Evolutionary conservation across 2,113 vertebrate genomes (phyloP).

Genomic region (Leptocoma aspasia): DNA sequence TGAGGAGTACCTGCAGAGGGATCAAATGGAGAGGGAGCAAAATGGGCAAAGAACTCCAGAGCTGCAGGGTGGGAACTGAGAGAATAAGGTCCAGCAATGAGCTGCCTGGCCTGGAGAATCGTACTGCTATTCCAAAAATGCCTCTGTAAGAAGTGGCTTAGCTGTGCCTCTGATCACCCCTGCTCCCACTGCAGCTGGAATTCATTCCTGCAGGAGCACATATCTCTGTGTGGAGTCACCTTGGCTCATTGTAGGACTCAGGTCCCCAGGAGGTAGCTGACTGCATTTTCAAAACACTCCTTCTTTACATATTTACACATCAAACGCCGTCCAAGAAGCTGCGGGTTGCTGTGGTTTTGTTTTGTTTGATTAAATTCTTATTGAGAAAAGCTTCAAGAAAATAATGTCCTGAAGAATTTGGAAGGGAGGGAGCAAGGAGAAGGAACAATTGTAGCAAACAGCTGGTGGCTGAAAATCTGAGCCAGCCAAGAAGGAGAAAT

Average conservation of each 20-base stretch:
- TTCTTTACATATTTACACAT: conserved; percentile 66
- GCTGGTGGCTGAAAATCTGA: conserved; percentile 52
- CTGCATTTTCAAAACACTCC: conserved; percentile 41
- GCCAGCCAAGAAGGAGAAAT: conserved; percentile 33
- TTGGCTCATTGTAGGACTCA: conserved; percentile 11
- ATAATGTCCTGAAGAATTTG: conserved; percentile 54
- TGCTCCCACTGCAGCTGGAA: conserved; percentile 30
- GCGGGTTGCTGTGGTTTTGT: conserved; percentile 50
- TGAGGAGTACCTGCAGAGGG: background rate
- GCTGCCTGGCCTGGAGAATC: background rate
- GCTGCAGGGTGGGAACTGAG: background rate
- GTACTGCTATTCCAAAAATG: background rate
- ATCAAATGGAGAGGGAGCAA: background rate
- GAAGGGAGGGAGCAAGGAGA: conserved; percentile 8
- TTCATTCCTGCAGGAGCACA: conserved; percentile 26
- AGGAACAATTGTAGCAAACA: conserved; percentile 50
- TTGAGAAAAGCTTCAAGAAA: conserved; percentile 47
- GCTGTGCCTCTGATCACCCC: background rate
- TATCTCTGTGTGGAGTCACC: conserved; percentile 1
- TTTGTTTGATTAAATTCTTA: conserved; percentile 63
- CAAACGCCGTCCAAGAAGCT: conserved; percentile 54
- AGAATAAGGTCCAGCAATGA: background rate
- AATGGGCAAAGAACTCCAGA: background rate
- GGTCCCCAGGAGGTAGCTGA: conserved; percentile 40
- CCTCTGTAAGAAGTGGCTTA: background rate